Base-by-base conservation (phyloP, 2,888 invertebrate genomes). In the Hybos culiciformis region DNA sequence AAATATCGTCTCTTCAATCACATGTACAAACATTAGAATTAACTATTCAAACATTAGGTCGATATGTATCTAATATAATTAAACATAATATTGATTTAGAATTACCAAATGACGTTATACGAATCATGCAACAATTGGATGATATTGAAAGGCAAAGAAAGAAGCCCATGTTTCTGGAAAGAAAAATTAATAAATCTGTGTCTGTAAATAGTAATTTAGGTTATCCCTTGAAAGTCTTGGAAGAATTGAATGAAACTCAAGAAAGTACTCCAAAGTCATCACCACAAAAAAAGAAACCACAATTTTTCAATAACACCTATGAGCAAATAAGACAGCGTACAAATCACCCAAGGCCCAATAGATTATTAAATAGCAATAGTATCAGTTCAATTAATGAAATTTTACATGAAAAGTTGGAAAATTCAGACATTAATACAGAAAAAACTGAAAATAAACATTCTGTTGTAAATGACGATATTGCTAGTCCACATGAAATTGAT, bases 1-100 rank as follows among this genome's bases (percentile, higher is more conserved):
- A 73, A 54, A 72, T 66, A 23, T 72, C 75, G 48, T 71, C 77
- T 37, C 62, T 85, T 1, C 86, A 87, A 56, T 70, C 77, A 3
- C 79, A 80, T 48, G 80, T 79, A 54, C 79, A 83, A 54, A 71
- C 76, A 0, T 60, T 85, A 47, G 85, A 87, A 57, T 77, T 83
- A 9, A 83, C 84, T 1, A 73, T 87, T 0, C 70, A 75, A 1
- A 70, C 81, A 0, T 66, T 88, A 5, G 83, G 83, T 4, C 72
- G 77, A 3, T 86, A 78, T 60, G 74, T 88, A n/a, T 73, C 78
- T 6, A 73, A 74, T 5, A 59, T 85, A 41, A 72, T 78, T 18
- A 78, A 79, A 31, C 70, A 71, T 14, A 74, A 76, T 41, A 70
- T 75, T 32, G 75, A 78, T 33, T 62, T 78, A 12, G 84, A 85